A percentile compares a stretch with the other conserved stretches of the same genome.
These are phyloP conservation scores for Margarornis squamiger DNA, from an alignment of 2,797 vertebrate species.

Conservation along the genomic window DNA sequence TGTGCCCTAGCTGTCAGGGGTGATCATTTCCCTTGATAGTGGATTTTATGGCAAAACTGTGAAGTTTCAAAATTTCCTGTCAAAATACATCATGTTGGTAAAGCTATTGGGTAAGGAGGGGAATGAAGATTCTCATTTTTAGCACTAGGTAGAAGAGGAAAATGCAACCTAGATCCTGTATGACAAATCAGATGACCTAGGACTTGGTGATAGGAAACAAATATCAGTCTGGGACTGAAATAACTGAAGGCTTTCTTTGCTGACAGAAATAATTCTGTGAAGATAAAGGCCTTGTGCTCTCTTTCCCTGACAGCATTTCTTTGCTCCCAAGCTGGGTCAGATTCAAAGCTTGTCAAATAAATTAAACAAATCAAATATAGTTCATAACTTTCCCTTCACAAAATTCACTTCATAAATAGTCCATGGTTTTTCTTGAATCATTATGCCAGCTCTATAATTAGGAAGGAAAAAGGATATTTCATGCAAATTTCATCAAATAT, in stretches of 20 bases:
- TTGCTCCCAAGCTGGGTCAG: neutral
- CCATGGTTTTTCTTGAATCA: neutral
- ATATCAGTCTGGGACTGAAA: neutral
- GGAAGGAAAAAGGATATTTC: neutral
- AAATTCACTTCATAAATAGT: neutral
- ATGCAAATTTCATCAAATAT: neutral
- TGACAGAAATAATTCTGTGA: neutral
- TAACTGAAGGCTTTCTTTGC: neutral
- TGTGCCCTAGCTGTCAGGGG: neutral
- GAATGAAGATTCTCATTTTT: neutral
- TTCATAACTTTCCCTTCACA: neutral
- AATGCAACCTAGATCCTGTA: neutral
- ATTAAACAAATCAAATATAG: neutral
- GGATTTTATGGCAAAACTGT: neutral
- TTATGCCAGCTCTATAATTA: neutral
- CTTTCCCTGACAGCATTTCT: neutral
- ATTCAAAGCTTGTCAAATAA: constrained; percentile 23
- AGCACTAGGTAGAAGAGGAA: neutral
- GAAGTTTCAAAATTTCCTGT: neutral
- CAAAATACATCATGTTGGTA: neutral
- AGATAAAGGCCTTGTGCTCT: neutral
- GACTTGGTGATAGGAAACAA: neutral
- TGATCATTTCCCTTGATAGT: neutral
- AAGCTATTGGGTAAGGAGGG: neutral
- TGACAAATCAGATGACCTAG: constrained; percentile 5